A percentile compares a stretch with the other conserved stretches of the same genome.
phyloP scores from a whole-genome alignment of 2,888 invertebrate genomes.

The Dynastes hyllus region DNA sequence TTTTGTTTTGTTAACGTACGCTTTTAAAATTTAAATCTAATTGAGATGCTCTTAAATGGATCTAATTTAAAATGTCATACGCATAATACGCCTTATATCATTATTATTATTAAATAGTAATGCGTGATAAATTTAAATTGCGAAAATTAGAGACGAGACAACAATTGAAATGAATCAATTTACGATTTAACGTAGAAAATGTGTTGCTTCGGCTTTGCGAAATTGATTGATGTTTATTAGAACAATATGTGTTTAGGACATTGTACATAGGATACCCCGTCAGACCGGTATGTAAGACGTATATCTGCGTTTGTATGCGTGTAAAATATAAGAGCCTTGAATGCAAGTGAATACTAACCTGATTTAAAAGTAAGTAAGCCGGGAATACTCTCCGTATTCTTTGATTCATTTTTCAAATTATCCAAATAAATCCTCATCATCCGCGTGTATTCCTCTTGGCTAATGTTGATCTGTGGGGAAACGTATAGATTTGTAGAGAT shows the following conservation, averaged over 20 bases:
- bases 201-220: background rate
- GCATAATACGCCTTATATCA: background rate
- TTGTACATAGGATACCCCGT: constrained; percentile 20
- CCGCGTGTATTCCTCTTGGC: constrained; percentile 77
- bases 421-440: constrained; percentile 77
- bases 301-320: constrained; percentile 3
- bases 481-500: constrained; percentile 32
- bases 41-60: background rate
- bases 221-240: constrained; percentile 22
- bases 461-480: constrained; percentile 77
- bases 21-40: background rate
- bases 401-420: constrained; percentile 66
- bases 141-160: no score
- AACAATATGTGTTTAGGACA: constrained; percentile 23
- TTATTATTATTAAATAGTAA: no score
- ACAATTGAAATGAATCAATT: background rate
- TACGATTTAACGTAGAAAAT: background rate
- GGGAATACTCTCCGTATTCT: constrained; percentile 62
- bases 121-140: no score
- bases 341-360: constrained; percentile 61
- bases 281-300: constrained; percentile 35
- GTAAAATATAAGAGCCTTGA: constrained; percentile 28
- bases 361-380: constrained; percentile 66
- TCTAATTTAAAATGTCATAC: background rate
- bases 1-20: no score